Conservation (phyloP, 2,888 invertebrate genomes). For the Argyra leucocephala region DNA sequence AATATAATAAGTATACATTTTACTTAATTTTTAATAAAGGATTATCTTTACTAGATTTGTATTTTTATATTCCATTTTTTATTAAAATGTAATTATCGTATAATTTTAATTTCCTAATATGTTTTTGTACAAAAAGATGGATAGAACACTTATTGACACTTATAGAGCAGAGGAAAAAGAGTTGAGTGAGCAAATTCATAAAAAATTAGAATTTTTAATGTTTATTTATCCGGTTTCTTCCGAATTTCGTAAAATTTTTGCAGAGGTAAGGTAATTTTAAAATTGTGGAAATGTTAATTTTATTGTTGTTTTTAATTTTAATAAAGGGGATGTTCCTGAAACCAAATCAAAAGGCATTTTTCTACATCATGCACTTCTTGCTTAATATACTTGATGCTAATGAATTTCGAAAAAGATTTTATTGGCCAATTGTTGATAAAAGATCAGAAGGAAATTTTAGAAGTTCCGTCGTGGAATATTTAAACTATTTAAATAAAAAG, state of each 20-base stretch:
- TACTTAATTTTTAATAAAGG: too few relatives aligned
- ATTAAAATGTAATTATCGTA: too few relatives aligned
- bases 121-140: background rate
- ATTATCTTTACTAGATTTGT: too few relatives aligned
- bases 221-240: conserved; percentile 33
- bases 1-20: too few relatives aligned
- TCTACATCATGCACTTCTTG: conserved; percentile 39
- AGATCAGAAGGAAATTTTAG: conserved; percentile 35
- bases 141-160: conserved; percentile 29
- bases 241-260: conserved; percentile 30
- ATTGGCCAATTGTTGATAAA: conserved; percentile 42
- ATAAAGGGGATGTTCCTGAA: conserved; percentile 40
- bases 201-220: conserved; percentile 31
- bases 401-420: conserved; percentile 41
- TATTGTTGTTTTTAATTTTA: conserved; percentile 20
- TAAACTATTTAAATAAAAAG: conserved; percentile 38
- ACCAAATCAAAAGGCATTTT: conserved; percentile 39
- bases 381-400: conserved; percentile 36
- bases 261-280: conserved; percentile 15
- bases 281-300: background rate
- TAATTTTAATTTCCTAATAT: too few relatives aligned
- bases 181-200: conserved; percentile 33
- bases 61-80: too few relatives aligned
- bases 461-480: conserved; percentile 36
- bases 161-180: conserved; percentile 40